Conservation (phyloP, 2,888 invertebrate species). For the Acleris laterana region DNA sequence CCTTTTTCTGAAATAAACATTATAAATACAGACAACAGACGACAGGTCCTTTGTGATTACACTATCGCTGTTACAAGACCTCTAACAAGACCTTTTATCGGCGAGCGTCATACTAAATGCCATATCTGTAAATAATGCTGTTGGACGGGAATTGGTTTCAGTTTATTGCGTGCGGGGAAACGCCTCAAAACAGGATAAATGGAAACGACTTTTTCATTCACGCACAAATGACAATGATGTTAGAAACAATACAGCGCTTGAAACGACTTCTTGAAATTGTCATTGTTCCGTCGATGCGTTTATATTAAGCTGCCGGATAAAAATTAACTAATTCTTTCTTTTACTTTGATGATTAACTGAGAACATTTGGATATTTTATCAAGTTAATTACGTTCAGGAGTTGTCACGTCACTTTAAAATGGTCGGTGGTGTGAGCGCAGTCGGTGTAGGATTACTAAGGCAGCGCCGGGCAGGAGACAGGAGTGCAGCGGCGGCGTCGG, state of each 20-base stretch:
- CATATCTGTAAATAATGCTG: constrained; percentile 10
- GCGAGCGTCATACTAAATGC: not conserved
- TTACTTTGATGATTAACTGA: not conserved
- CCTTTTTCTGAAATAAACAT: not conserved
- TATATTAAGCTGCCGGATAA: not conserved
- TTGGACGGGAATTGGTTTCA: constrained; percentile 6
- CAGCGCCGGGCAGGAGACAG: constrained; percentile 44
- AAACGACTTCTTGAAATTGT: no score
- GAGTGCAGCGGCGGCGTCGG: constrained; percentile 46
- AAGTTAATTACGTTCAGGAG: constrained; percentile 27
- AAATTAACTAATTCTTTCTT: not conserved
- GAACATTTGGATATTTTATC: not conserved
- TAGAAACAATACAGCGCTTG: no score
- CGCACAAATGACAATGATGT: constrained; percentile 12
- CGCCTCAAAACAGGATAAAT: constrained; percentile 8
- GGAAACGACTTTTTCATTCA: constrained; percentile 6
- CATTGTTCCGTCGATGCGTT: not conserved
- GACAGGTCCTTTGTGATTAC: constrained; percentile 13
- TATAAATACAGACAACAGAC: not conserved
- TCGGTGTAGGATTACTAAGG: constrained; percentile 63
- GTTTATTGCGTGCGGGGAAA: constrained; percentile 16
- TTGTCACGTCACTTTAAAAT: constrained; percentile 37
- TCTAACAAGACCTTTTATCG: constrained; percentile 18
- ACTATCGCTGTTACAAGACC: constrained; percentile 21
- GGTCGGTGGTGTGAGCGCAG: constrained; percentile 40